Percentiles rank a stretch among this genome's conserved stretches.
Conservation (phyloP, 1,140 invertebrate species). For the Lanistes nyassanus region DNA sequence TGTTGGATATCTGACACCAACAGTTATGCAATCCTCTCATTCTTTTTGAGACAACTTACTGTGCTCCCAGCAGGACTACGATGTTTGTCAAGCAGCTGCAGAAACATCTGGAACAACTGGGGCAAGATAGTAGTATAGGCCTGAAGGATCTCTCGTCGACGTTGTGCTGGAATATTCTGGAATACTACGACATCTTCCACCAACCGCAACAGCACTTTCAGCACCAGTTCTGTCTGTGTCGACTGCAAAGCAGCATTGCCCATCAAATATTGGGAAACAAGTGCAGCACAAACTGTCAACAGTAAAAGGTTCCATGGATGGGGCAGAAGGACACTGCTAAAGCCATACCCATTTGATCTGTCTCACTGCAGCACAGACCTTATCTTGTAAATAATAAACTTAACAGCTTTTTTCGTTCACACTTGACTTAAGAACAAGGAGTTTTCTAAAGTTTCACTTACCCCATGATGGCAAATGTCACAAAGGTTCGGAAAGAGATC, state of each 20-base stretch:
- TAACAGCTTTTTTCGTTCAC: background rate
- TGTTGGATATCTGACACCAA: too few species aligned
- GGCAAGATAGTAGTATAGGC: conserved; percentile 85
- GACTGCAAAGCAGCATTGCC: conserved; percentile 64
- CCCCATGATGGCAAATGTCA: conserved; percentile 75
- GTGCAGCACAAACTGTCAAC: too few species aligned
- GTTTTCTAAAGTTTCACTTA: conserved; percentile 25
- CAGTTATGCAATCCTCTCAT: too few species aligned
- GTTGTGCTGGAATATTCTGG: conserved; percentile 74
- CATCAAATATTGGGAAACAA: background rate
- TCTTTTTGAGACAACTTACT: conserved; percentile 17
- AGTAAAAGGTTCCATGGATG: too few species aligned
- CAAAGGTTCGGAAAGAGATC: conserved; percentile 82
- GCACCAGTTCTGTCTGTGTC: conserved; percentile 86
- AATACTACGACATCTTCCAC: conserved; percentile 90
- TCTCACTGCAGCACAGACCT: background rate
- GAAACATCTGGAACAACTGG: conserved; percentile 82
- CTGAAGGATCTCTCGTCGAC: conserved; percentile 88
- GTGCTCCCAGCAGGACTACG: conserved; percentile 13
- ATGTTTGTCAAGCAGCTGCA: conserved; percentile 41
- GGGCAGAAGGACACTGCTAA: too few species aligned
- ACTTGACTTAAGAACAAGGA: background rate
- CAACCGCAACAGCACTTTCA: conserved; percentile 85
- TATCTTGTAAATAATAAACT: background rate
- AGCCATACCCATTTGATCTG: background rate